Base-by-base conservation (phyloP, 1,140 invertebrate genomes). In the Aleiodes sp. region DNA sequence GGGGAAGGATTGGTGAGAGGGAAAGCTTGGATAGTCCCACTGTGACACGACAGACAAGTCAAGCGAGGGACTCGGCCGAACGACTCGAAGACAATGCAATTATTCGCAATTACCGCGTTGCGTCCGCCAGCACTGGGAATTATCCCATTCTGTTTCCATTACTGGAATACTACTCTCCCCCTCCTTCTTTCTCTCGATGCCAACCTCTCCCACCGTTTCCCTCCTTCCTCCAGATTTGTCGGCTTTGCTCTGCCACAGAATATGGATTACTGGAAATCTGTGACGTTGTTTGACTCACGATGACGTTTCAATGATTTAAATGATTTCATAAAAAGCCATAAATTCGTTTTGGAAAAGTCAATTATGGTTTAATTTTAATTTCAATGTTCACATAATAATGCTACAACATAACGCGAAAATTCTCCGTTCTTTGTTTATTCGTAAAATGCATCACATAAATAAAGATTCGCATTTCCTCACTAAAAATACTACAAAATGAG, bases 81-180 rank as follows among this genome's bases (percentile, higher is more conserved):
- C 80, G 77, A 83, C 83, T 84, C 79, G 79, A 85, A 86, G 83
- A 84, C 85, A 85, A 86, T 84, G 80, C 82, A 85, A 86, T 86
- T 86, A 86, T 86, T 85, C 82, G 84, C 82, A 85, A 85, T 86
- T 86, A 85, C 81, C 75, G 76, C 79, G 57, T 80, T 82, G 77
- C 82, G 77, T 84, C 75, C 80, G 78, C 79, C 46, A 70, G 78
- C 77, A 78, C 75, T 68, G 77, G 72, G 77, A 83, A 84, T 84
- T 85, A 84, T 82, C 80, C 80, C 78, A 80, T 82, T 82, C 78
- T 79, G 78, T 76, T 82, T 79, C 82, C 77, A 84, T 84, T 85
- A 83, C 80, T 75, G 74, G 74, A 72, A 31, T 59, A 71, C 73
- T 57, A 72, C 74, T 52, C 35, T 41, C 43, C 60, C 65, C 65